Evolutionary conservation across 2,113 vertebrate genomes (phyloP), one percentile per base, ranked within the genome.

Genomic region (Alethe castanea): DNA sequence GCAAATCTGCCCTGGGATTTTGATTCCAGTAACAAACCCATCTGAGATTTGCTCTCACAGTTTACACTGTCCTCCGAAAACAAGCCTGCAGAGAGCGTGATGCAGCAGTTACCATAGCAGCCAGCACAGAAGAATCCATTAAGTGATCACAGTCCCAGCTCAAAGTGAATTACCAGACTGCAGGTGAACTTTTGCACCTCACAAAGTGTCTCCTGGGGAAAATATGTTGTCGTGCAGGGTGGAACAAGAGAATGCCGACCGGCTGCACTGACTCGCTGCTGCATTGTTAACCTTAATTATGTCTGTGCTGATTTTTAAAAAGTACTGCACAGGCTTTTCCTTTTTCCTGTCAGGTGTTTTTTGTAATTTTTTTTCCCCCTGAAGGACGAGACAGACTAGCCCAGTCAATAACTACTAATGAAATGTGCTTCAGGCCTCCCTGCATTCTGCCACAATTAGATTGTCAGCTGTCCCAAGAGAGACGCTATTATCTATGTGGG

Each of bases 61-160:
- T 81, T 92, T 86, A 88, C 64, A 44, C 52, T 78, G 80, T 96
- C 71, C 65, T 77, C 45, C 0, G 8, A 96, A 94, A 96, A 93
- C 82, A 92, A 94, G 86, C 69, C 82, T 33, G 71, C 22, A 7
- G 91, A 95, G 94, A 95, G 89, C 6, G 0, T 95, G 93, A 95
- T 93, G 90, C 94, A 95, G 90, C 92, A 96, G 96, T 96, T 94
- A 79, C 96, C 94, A 96, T 95, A 92, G 94, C 92, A 97, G 93
- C 95, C 90, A 81, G 60, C 61, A 79, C 44, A 90, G 90, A 95
- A 83, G 86, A 88, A 90, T 66, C 90, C 92, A 93, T 96, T 95
- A 96, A 97, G 88, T 67, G 80, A 92, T 96, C 90, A 83, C 77
- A 93, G 69, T 52, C 72, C 69, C 19, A 18, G 71, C 82, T 90